Percentiles rank a stretch among this genome's conserved stretches.
Conservation (phyloP, 2,113 vertebrate species). For the Malaclemys terrapin region DNA sequence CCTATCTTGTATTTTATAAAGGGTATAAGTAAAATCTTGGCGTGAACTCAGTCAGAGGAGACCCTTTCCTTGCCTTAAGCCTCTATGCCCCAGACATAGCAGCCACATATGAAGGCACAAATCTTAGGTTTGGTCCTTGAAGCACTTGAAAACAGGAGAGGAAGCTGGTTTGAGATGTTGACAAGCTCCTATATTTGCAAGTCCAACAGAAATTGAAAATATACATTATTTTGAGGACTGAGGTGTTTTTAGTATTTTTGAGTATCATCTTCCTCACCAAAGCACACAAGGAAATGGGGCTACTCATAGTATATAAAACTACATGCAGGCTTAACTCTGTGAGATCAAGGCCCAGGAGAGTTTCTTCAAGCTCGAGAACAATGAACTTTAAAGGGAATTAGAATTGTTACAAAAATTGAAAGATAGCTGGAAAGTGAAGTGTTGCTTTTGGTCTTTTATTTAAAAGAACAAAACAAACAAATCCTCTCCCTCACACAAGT, state of each 20-base stretch:
- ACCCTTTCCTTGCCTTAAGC: not conserved
- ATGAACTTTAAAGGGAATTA: not conserved
- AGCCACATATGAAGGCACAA: fast-evolving
- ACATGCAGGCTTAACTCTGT: not conserved
- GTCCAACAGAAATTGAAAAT: not conserved
- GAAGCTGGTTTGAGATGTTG: not conserved
- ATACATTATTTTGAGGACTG: not conserved
- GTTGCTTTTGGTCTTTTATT: not conserved
- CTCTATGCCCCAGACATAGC: not conserved
- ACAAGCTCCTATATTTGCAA: not conserved
- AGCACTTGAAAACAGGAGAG: not conserved
- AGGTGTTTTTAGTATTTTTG: not conserved
- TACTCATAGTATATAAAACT: not conserved
- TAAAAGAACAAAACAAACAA: not conserved
- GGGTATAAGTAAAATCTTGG: not conserved
- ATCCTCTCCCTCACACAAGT: not conserved
- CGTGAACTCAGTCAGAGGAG: not conserved
- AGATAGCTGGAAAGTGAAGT: not conserved
- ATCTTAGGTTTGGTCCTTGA: not conserved
- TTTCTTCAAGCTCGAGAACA: not conserved
- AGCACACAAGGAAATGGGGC: not conserved
- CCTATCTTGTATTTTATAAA: fast-evolving
- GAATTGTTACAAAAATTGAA: not conserved
- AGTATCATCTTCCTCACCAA: not conserved
- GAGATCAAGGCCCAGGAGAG: not conserved